Conservation (phyloP, 1,140 invertebrate species). For the Pogonomyrmex californicus region DNA sequence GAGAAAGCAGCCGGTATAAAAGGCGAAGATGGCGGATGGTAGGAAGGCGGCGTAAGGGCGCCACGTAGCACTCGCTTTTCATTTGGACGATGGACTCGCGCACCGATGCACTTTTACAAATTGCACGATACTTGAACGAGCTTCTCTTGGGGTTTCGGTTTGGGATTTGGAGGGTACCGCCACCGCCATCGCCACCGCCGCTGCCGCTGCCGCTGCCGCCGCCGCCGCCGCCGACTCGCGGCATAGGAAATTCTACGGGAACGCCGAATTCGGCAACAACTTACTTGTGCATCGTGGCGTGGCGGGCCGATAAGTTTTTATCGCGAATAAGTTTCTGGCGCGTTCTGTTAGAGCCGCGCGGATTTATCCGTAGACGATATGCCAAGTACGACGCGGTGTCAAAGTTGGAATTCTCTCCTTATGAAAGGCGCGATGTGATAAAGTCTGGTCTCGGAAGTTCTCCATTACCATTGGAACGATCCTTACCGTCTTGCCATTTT, state of each 20-base stretch:
- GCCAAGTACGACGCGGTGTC: slow-evolving; percentile 28
- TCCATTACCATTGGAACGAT: neutral
- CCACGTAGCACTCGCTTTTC: slow-evolving; percentile 63
- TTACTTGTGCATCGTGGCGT: slow-evolving; percentile 59
- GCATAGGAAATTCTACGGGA: slow-evolving; percentile 47
- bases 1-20: slow-evolving; percentile 26
- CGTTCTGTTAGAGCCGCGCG: slow-evolving; percentile 21
- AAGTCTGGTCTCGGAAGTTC: neutral
- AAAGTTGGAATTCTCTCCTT: slow-evolving; percentile 28
- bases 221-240: neutral
- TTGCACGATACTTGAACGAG: slow-evolving; percentile 70
- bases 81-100: slow-evolving; percentile 69
- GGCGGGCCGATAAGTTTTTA: slow-evolving; percentile 58
- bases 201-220: slow-evolving; percentile 1
- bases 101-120: slow-evolving; percentile 78
- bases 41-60: slow-evolving; percentile 43
- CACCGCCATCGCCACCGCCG: neutral
- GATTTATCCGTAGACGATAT: slow-evolving; percentile 36
- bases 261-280: slow-evolving; percentile 60
- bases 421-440: neutral
- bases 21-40: slow-evolving; percentile 31
- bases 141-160: slow-evolving; percentile 35
- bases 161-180: slow-evolving; percentile 35
- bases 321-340: slow-evolving; percentile 53
- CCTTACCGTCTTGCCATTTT: neutral